Base-by-base conservation (phyloP, 2,113 vertebrate genomes). In the Phaethon lepturus region DNA sequence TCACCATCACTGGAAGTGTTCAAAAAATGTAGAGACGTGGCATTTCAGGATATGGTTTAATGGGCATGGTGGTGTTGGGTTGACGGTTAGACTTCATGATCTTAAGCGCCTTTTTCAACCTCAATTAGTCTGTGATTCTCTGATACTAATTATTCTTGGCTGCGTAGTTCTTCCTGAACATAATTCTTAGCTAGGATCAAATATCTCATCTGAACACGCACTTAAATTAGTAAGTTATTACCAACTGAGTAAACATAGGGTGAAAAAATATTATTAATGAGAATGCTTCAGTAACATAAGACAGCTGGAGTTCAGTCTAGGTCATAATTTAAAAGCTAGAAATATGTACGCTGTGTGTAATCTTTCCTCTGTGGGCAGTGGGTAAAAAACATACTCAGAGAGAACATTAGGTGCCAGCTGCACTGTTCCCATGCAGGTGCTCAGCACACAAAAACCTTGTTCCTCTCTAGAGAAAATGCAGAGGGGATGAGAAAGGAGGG, bases 111-210 rank as follows among this genome's bases (percentile, higher is more conserved):
- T 38, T 38, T 38, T 38, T 38, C 38, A 38, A 38, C 38, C 38
- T 38, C 38, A 38, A 38, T 38, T 38, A 38, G 7, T 38, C 38
- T 38, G 38, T 38, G 38, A 38, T 38, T 38, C 38, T 38, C 38
- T 38, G 38, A 38, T 38, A n/a, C 22, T 80, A 67, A 79, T 74
- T 81, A 58, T 17, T 88, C 50, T 81, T 91, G 78, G 47, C 44
- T 84, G 29, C 14, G 24, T 76, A 53, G 29, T 10, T 44, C 40
- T 90, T 49, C 42, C 4, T 76, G 55, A 91, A 52, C 17, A 88
- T 82, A 79, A 53, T 84, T 95, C 76, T 95, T 31, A 89, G 79
- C 89, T 78, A 68, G 77, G 67, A 84, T 88, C 68, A 93, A 85
- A 50, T 75, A 90, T 29, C 52, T 84, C 73, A 69, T 35, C 78